A percentile compares a stretch with the other conserved stretches of the same genome.
phyloP scores from a whole-genome alignment of 2,888 invertebrate species.

The Lycocerus yunnanus region DNA sequence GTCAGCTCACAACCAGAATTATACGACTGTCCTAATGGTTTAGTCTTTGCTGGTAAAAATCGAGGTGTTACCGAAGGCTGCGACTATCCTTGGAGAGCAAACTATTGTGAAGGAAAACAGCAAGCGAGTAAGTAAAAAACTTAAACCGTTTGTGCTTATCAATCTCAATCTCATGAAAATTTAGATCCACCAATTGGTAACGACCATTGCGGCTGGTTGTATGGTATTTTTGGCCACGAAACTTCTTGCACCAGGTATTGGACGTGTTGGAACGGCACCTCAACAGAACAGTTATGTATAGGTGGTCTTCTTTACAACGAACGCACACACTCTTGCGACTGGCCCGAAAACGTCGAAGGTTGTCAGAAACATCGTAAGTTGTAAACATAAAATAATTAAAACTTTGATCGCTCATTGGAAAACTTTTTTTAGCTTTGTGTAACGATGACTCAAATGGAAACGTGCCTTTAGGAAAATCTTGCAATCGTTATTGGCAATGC shows the following conservation, averaged over 20 bases:
- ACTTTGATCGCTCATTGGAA: background rate
- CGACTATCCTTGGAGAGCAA: slow-evolving; percentile 88
- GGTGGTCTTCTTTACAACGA: slow-evolving; percentile 91
- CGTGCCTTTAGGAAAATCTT: slow-evolving; percentile 88
- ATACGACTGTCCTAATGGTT: slow-evolving; percentile 88
- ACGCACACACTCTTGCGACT: slow-evolving; percentile 88
- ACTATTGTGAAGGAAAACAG: slow-evolving; percentile 83
- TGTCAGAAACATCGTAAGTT: slow-evolving; percentile 93
- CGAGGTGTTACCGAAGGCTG: slow-evolving; percentile 88
- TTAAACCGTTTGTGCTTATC: background rate
- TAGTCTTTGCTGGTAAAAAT: slow-evolving; percentile 88
- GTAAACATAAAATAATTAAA: background rate
- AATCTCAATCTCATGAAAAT: too few species aligned
- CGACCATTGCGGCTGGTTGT: slow-evolving; percentile 91
- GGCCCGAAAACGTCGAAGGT: slow-evolving; percentile 92
- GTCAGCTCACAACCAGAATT: slow-evolving; percentile 80
- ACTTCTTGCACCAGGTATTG: slow-evolving; percentile 92
- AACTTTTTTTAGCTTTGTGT: slow-evolving; percentile 75
- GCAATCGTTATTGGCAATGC: slow-evolving; percentile 94
- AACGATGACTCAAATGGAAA: slow-evolving; percentile 91
- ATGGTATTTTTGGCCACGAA: slow-evolving; percentile 92
- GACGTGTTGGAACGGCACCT: slow-evolving; percentile 95
- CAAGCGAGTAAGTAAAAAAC: slow-evolving; percentile 65
- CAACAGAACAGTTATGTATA: slow-evolving; percentile 89
- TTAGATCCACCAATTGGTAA: slow-evolving; percentile 80